Percentiles rank a stretch among this genome's conserved stretches.
phyloP scores from a whole-genome alignment of 1,140 invertebrate genomes.

The Liolophura sinensis region DNA sequence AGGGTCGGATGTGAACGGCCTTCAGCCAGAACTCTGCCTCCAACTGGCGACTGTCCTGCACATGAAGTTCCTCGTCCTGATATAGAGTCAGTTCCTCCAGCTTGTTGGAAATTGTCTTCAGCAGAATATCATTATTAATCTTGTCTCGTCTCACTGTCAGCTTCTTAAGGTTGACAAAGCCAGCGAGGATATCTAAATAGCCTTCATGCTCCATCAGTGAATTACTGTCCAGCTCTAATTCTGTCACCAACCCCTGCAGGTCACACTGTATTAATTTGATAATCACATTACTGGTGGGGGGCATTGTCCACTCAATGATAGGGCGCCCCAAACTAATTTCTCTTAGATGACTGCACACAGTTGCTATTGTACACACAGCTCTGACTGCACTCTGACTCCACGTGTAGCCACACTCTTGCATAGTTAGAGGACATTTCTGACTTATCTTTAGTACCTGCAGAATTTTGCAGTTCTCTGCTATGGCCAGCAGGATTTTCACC shows the following conservation, averaged over 20 bases:
- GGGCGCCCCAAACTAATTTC: constrained; percentile 18
- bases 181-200: constrained; percentile 19
- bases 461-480: constrained; percentile 25
- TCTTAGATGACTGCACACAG: constrained; percentile 16
- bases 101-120: constrained; percentile 16
- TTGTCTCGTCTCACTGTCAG: constrained; percentile 28
- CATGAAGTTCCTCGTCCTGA: constrained; percentile 32
- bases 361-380: constrained; percentile 17
- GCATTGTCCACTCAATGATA: constrained; percentile 21
- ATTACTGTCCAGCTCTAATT: constrained; percentile 21
- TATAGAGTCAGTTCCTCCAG: constrained; percentile 27
- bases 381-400: constrained; percentile 18
- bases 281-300: constrained; percentile 20
- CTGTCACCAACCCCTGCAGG: constrained; percentile 22
- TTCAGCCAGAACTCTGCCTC: constrained; percentile 24
- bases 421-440: constrained; percentile 14
- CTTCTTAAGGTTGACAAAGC: constrained; percentile 20
- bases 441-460: constrained; percentile 17
- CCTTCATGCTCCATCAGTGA: constrained; percentile 27
- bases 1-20: constrained; percentile 21
- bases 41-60: constrained; percentile 21
- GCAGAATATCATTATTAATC: constrained; percentile 28
- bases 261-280: constrained; percentile 13
- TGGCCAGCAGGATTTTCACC: constrained; percentile 23
- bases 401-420: constrained; percentile 9